A percentile compares a stretch with the other conserved stretches of the same genome.
Conservation (phyloP, 92 coral and sea anemone species). For the Muricea muricata region DNA sequence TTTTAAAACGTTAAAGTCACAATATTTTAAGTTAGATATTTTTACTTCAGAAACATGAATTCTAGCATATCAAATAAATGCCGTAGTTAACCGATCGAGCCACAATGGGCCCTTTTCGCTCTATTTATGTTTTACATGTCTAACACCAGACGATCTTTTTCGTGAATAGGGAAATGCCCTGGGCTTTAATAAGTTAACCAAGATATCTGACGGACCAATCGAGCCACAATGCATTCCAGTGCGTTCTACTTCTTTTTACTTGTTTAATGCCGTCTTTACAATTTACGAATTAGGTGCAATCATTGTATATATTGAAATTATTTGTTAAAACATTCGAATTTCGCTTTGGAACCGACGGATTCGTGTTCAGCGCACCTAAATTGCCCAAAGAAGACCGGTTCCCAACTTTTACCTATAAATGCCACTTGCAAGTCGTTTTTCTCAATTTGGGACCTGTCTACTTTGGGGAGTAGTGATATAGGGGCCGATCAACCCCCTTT, state of each 20-base stretch:
- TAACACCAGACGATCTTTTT: neutral
- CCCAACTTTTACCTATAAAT: constrained; percentile 41
- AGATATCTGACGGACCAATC: too few species aligned
- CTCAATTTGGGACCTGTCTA: neutral
- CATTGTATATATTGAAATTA: neutral
- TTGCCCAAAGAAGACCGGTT: constrained; percentile 23
- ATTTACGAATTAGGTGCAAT: neutral
- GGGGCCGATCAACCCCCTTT: too few species aligned
- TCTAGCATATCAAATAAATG: too few species aligned
- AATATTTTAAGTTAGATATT: too few species aligned
- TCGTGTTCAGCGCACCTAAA: constrained; percentile 26
- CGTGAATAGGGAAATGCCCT: neutral
- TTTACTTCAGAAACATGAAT: too few species aligned
- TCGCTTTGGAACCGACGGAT: constrained; percentile 19
- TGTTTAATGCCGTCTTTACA: neutral
- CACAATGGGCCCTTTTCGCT: too few species aligned
- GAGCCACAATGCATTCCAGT: neutral
- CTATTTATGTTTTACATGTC: too few species aligned
- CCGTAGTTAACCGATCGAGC: too few species aligned
- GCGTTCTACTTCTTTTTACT: neutral
- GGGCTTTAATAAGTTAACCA: too few species aligned
- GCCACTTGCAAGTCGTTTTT: constrained; percentile 23
- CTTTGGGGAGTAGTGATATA: too few species aligned
- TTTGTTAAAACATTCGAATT: constrained; percentile 15
- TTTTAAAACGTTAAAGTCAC: too few species aligned